A percentile compares a stretch with the other conserved stretches of the same genome.
Conservation (phyloP, 2,888 invertebrate genomes). For the Chaitophorus viminalis region DNA sequence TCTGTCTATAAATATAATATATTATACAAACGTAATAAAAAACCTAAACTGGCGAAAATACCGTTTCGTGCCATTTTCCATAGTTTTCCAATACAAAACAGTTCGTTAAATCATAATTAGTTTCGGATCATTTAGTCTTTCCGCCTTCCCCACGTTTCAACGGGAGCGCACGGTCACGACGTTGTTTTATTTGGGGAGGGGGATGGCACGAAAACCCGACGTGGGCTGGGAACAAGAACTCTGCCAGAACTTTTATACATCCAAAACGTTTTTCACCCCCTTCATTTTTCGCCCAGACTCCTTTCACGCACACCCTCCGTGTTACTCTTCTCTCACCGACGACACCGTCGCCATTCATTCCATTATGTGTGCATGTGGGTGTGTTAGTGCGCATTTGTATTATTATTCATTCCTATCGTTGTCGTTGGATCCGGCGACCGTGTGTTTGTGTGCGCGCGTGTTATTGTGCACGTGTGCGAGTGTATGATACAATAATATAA, state of each 20-base stretch:
- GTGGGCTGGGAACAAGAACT: neutral
- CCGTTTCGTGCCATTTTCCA: neutral
- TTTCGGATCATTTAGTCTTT: constrained; percentile 52
- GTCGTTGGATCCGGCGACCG: neutral
- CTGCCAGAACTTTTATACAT: constrained; percentile 25
- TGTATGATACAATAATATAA: too few relatives aligned
- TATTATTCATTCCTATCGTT: constrained; percentile 44
- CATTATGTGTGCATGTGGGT: constrained; percentile 3
- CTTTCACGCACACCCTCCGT: neutral
- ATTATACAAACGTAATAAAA: too few relatives aligned
- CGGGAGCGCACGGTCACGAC: neutral
- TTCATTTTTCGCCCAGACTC: neutral
- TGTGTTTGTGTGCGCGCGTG: too few relatives aligned
- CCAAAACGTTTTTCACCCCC: constrained; percentile 20
- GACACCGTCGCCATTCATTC: neutral
- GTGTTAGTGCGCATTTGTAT: neutral
- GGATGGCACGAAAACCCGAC: neutral
- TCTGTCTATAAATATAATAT: too few relatives aligned
- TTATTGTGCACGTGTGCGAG: too few relatives aligned
- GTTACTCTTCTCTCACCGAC: too few relatives aligned
- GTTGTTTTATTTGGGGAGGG: constrained; percentile 11
- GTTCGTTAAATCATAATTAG: constrained; percentile 54
- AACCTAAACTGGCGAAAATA: too few relatives aligned
- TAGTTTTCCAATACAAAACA: constrained; percentile 8
- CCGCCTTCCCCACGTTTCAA: too few relatives aligned